Conservation (phyloP, 2,797 vertebrate species). For the Hybognathus amarus region DNA sequence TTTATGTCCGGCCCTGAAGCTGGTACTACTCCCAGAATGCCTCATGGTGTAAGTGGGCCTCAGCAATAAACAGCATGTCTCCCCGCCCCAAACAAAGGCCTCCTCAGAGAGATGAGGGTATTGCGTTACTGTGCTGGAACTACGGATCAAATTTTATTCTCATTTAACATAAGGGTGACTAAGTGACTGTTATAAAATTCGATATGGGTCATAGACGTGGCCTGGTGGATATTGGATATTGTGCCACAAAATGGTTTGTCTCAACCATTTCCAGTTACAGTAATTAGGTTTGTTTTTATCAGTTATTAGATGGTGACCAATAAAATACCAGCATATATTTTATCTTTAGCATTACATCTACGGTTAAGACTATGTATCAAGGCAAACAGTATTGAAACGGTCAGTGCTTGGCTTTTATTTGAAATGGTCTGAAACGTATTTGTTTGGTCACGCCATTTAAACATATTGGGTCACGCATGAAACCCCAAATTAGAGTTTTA, state of each 20-base stretch:
- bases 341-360: neutral
- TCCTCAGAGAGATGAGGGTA: constrained; percentile 52
- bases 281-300: neutral
- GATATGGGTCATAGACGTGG: neutral
- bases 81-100: constrained; percentile 69
- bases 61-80: constrained; percentile 71
- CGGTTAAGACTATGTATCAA: neutral
- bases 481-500: neutral
- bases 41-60: constrained; percentile 38
- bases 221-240: neutral
- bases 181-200: neutral
- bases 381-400: neutral
- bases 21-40: constrained; percentile 47
- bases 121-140: neutral
- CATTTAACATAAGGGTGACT: constrained; percentile 14
- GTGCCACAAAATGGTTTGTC: neutral
- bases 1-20: constrained; percentile 47
- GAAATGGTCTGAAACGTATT: neutral
- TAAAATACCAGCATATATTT: neutral
- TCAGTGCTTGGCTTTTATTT: neutral
- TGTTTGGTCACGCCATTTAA: neutral
- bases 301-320: neutral
- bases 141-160: constrained; percentile 27
- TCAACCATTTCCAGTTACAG: neutral
- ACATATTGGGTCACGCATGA: neutral